Conservation (phyloP, 2,888 invertebrate genomes). For the Tetranychus truncatus region DNA sequence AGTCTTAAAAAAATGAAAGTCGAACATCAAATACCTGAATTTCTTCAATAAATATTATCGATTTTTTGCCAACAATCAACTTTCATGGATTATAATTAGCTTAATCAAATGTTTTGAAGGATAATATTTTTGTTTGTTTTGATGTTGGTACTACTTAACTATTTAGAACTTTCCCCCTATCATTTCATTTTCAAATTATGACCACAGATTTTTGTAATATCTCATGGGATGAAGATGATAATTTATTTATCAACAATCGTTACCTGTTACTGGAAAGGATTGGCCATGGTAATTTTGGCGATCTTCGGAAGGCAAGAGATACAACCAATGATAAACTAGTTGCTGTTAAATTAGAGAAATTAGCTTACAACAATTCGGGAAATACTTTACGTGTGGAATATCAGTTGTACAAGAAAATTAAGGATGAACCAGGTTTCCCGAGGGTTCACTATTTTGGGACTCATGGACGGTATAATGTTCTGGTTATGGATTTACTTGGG, state of each 20-base stretch:
- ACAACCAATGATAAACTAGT: background rate
- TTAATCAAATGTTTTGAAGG: too few relatives aligned
- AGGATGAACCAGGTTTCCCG: background rate
- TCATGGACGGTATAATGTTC: background rate
- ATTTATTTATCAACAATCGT: too few relatives aligned
- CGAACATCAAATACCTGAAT: constrained; percentile 41
- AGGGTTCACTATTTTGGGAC: background rate
- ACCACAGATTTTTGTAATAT: too few relatives aligned
- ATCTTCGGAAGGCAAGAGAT: background rate
- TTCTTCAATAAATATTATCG: constrained; percentile 67
- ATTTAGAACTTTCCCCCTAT: too few relatives aligned
- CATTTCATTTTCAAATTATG: too few relatives aligned
- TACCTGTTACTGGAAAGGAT: background rate
- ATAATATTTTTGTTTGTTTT: too few relatives aligned
- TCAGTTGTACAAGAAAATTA: background rate
- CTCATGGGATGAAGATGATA: too few relatives aligned
- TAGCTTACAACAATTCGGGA: background rate
- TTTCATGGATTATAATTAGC: too few relatives aligned
- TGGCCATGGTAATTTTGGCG: constrained; percentile 11
- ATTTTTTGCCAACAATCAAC: too few relatives aligned
- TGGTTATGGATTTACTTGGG: constrained; percentile 16
- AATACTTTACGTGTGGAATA: constrained; percentile 10
- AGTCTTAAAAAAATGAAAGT: background rate
- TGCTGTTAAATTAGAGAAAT: constrained; percentile 11
- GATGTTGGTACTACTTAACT: too few relatives aligned